phyloP scores from a whole-genome alignment of 2,888 invertebrate species.

The Amiota communis region DNA sequence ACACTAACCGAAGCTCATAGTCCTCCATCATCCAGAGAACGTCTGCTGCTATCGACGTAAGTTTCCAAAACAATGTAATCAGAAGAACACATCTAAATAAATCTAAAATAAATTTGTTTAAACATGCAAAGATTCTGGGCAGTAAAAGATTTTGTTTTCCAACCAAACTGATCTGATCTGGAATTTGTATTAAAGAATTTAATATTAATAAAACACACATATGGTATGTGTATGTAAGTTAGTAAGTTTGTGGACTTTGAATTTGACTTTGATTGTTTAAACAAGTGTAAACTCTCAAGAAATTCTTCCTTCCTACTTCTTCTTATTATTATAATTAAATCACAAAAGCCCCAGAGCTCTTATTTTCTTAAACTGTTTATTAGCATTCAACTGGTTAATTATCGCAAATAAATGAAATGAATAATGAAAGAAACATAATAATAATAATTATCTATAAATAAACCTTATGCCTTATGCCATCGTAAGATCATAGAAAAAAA shows the following conservation, averaged over 20 bases:
- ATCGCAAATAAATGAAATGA: conserved; percentile 22
- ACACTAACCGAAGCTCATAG: conserved; percentile 49
- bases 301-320: conserved; percentile 3
- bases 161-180: conserved; percentile 38
- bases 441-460: conserved; percentile 28
- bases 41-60: conserved; percentile 65
- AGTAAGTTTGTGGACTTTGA: conserved; percentile 1
- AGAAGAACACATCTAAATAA: conserved; percentile 34
- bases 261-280: not conserved
- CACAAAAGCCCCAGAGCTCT: too few species aligned
- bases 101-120: conserved; percentile 18
- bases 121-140: too few species aligned
- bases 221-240: conserved; percentile 27
- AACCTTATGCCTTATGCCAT: conserved; percentile 15
- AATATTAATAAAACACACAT: conserved; percentile 12
- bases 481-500: conserved; percentile 31
- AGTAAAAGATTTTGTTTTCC: conserved; percentile 40
- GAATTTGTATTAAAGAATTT: conserved; percentile 38
- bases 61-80: conserved; percentile 43
- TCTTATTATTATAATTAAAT: not conserved
- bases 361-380: not conserved
- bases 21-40: conserved; percentile 62
- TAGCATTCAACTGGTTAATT: not conserved
- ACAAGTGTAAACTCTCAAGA: too few species aligned
- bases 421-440: conserved; percentile 32